Evolutionary conservation across 2,797 vertebrate species (phyloP).

Genomic region (Anisognathus igniventris): DNA sequence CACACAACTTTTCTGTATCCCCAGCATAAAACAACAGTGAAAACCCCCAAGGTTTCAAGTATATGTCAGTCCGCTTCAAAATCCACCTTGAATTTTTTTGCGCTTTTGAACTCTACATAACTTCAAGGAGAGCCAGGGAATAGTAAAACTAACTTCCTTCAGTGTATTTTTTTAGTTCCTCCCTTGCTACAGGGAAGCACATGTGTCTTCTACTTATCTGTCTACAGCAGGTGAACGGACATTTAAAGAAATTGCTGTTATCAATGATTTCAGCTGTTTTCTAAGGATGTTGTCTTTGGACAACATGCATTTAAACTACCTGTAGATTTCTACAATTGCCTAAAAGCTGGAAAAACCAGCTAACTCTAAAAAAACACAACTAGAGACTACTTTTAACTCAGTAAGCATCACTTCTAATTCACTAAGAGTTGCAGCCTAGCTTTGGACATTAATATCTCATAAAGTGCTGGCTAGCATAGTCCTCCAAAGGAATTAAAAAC

Average conservation of each 20-base stretch:
- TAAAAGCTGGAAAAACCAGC: background rate
- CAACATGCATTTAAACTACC: background rate
- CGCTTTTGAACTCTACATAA: background rate
- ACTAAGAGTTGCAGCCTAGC: background rate
- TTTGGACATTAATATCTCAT: background rate
- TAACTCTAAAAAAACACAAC: background rate
- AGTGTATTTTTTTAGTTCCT: background rate
- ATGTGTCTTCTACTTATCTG: background rate
- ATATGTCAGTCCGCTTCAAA: background rate
- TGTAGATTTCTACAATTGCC: background rate
- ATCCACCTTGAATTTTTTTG: background rate
- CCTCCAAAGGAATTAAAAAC: background rate
- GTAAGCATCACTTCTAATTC: background rate
- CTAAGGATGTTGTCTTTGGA: background rate
- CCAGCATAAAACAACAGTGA: background rate
- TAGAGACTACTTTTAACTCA: background rate
- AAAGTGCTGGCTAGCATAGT: background rate
- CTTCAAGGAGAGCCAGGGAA: background rate
- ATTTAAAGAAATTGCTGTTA: background rate
- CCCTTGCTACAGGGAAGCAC: background rate
- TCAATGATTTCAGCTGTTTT: constrained; percentile 7
- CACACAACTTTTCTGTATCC: background rate
- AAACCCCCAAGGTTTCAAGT: background rate
- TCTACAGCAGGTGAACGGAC: background rate
- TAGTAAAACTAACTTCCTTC: background rate